Evolutionary conservation across 1,140 invertebrate species (phyloP).

Genomic region (Drosophila varians): DNA sequence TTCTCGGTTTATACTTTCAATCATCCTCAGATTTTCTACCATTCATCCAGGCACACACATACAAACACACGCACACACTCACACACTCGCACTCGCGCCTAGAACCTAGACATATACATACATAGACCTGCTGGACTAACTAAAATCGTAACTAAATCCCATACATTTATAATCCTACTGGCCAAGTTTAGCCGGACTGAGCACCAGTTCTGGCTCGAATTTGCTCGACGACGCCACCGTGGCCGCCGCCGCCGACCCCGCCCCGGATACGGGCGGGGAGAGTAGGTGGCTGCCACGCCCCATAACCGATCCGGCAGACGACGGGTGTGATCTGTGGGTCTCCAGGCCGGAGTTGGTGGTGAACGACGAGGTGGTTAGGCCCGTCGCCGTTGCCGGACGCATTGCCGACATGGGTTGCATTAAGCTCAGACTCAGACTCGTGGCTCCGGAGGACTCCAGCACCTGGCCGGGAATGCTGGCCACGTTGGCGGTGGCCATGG

Average conservation of each 20-base stretch:
- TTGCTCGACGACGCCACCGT: slow-evolving; percentile 47
- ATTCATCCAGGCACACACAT: slow-evolving; percentile 15
- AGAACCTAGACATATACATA: slow-evolving; percentile 42
- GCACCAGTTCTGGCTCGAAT: slow-evolving; percentile 80
- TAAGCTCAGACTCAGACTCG: slow-evolving; percentile 78
- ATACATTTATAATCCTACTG: slow-evolving; percentile 54
- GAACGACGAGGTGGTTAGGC: slow-evolving; percentile 39
- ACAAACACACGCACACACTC: slow-evolving; percentile 5
- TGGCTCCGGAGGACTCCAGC: slow-evolving; percentile 40
- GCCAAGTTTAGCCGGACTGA: slow-evolving; percentile 83
- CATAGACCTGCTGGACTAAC: slow-evolving; percentile 55
- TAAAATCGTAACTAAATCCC: slow-evolving; percentile 63
- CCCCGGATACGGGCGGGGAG: slow-evolving; percentile 20
- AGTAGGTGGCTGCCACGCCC: slow-evolving; percentile 54
- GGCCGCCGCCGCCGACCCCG: slow-evolving; percentile 19
- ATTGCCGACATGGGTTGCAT: slow-evolving; percentile 43
- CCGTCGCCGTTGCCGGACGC: slow-evolving; percentile 30
- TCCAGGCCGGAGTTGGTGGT: slow-evolving; percentile 16
- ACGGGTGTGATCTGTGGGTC: slow-evolving; percentile 64
- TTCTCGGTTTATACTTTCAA: not conserved
- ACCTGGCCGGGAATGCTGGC: slow-evolving; percentile 69
- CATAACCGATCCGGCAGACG: slow-evolving; percentile 51
- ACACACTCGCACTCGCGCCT: slow-evolving; percentile 18
- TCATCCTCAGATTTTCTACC: not conserved
- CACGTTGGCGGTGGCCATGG: slow-evolving; percentile 19